Evolutionary conservation across 2,888 invertebrate species (phyloP).

Genomic region (Pollenia labialis): DNA sequence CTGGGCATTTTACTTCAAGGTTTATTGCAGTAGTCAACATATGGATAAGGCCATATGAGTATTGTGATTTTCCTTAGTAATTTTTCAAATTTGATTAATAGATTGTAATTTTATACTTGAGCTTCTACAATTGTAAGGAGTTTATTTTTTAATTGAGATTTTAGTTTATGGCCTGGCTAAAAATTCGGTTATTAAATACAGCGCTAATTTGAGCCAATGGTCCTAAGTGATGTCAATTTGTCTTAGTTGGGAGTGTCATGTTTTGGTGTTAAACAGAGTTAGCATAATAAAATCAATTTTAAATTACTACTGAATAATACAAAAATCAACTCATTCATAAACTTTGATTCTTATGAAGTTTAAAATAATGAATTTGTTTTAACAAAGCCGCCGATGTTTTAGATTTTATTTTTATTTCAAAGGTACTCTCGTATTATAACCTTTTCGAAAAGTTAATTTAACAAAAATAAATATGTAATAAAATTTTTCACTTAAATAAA

Average conservation of each 20-base stretch:
- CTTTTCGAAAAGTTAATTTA: no score
- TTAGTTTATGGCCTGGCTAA: background rate
- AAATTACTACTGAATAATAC: background rate
- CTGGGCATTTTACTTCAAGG: no score
- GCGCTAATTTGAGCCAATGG: conserved; percentile 4
- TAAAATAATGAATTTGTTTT: no score
- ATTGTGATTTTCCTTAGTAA: background rate
- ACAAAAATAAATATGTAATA: no score
- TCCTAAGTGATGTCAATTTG: background rate
- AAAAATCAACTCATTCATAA: background rate
- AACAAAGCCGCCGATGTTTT: no score
- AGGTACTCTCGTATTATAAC: no score
- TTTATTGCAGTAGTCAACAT: background rate
- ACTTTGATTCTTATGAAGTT: no score
- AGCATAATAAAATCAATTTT: background rate
- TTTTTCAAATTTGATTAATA: conserved; percentile 35
- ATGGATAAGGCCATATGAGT: conserved; percentile 28
- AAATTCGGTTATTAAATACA: conserved; percentile 15
- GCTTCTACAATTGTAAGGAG: conserved; percentile 8
- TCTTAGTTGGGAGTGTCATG: no score
- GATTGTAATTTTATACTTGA: conserved; percentile 35
- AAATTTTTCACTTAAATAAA: no score
- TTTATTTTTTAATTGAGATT: background rate
- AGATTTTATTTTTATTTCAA: no score
- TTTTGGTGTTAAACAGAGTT: no score